Evolutionary conservation across 2,113 vertebrate species (phyloP), one percentile per base, ranked within the genome.

Genomic region (Nipponia nippon): DNA sequence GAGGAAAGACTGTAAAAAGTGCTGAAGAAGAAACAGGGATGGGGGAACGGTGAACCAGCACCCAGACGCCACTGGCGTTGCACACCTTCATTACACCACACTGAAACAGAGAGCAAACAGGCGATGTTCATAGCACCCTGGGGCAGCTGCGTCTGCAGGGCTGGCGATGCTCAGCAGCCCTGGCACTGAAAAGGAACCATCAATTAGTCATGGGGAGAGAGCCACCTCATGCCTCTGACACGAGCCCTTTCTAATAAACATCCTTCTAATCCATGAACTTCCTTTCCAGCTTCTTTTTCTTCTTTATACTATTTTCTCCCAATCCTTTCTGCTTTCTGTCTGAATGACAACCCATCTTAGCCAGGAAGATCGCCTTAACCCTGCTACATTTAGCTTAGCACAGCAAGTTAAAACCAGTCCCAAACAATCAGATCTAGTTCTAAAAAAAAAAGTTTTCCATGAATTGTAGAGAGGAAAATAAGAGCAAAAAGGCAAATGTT

Each of bases 81-180:
- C 40, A 23, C 25, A 18, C 19, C 34, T 80, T 47, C 0, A 0
- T 76, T 25, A 63, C 2, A 34, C 6, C 36, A 34, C 0, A 1
- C 30, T 5, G 4, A 23, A 42, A 7, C 32, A n/a, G 55, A 34
- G n/a, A 34, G 44, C 22, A 38, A 52, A 7, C 0, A 0, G 50
- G 34, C 0, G 14, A 29, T 25, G 29, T 0, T 56, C 4, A 1
- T 9, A 50, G 20, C 36, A 56, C 32, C 25, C 59, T 5, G 42
- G 19, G 30, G 34, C 22, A 58, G 65, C 32, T 26, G 56, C 2
- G 2, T 4, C 7, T 29, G 49, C 38, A n/a, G n/a, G 15, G 15
- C 1, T 29, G 40, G 29, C 0, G 2, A 16, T 15, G 53, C n/a
- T 63, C 55, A 32, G 62, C 71, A 69, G 53, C 36, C 62, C 58